Evolutionary conservation across 2,888 invertebrate species (phyloP).

Genomic region (Ametastegia equiseti): DNA sequence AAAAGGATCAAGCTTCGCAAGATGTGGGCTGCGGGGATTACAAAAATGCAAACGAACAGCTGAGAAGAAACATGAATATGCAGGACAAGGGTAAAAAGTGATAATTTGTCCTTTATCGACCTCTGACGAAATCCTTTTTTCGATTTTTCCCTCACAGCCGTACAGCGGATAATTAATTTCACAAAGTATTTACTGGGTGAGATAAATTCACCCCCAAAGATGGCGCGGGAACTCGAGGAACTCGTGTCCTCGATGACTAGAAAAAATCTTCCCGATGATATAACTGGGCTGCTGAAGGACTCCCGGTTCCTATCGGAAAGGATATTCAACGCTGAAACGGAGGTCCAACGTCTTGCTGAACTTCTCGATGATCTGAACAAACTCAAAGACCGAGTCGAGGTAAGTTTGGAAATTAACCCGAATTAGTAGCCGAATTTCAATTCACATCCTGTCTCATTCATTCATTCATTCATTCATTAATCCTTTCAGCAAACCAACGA

Average conservation of each 20-base stretch:
- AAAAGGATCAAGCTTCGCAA: conserved; percentile 17
- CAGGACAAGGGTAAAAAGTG: conserved; percentile 67
- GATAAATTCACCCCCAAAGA: conserved; percentile 57
- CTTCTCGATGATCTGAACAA: conserved; percentile 52
- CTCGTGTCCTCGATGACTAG: conserved; percentile 33
- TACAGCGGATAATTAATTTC: conserved; percentile 61
- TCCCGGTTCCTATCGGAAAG: conserved; percentile 62
- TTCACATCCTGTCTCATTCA: too few species aligned
- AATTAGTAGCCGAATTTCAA: too few species aligned
- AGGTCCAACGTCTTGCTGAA: conserved; percentile 60
- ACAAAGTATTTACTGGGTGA: conserved; percentile 60
- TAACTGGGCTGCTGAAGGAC: conserved; percentile 59
- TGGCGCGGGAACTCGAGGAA: conserved; percentile 53
- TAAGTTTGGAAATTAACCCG: background rate
- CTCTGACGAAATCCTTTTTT: too few species aligned
- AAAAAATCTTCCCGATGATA: conserved; percentile 51
- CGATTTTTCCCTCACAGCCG: too few species aligned
- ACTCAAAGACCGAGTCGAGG: conserved; percentile 52
- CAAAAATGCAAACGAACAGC: conserved; percentile 61
- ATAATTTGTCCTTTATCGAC: too few species aligned
- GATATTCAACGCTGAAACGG: conserved; percentile 64
- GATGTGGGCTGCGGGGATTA: conserved; percentile 59
- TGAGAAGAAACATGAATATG: conserved; percentile 59
- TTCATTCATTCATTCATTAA: too few species aligned
- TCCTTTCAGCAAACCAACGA: background rate